Conservation (phyloP, 1,140 invertebrate genomes). For the Antheraea mylitta region DNA sequence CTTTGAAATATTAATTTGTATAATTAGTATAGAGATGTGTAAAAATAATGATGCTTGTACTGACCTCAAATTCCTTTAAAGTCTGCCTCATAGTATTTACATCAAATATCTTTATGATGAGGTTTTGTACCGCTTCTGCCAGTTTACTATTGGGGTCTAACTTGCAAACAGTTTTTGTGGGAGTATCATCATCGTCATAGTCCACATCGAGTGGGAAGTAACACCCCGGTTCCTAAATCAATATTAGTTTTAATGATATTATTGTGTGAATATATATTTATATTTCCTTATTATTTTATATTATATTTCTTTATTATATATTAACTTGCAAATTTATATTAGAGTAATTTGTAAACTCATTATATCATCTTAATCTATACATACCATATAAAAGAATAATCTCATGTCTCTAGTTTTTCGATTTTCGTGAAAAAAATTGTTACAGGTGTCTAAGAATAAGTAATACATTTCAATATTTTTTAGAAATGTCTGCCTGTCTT, state of each 20-base stretch:
- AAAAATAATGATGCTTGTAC: neutral
- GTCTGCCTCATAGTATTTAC: slow-evolving; percentile 94
- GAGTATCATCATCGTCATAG: slow-evolving; percentile 82
- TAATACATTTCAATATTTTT: too few relatives aligned
- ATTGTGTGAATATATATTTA: too few relatives aligned
- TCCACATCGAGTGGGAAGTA: slow-evolving; percentile 96
- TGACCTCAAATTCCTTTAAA: slow-evolving; percentile 95
- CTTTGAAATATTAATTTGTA: too few relatives aligned
- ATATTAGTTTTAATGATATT: too few relatives aligned
- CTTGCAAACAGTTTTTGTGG: slow-evolving; percentile 32
- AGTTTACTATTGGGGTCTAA: slow-evolving; percentile 84
- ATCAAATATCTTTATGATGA: slow-evolving; percentile 95
- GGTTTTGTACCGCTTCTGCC: slow-evolving; percentile 87
- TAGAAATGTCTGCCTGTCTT: too few relatives aligned
- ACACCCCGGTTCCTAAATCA: slow-evolving; percentile 80
- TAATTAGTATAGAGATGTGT: neutral
- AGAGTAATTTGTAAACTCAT: too few relatives aligned
- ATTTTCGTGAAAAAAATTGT: too few relatives aligned
- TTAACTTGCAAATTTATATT: too few relatives aligned
- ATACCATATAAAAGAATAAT: too few relatives aligned
- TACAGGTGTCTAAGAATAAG: too few relatives aligned
- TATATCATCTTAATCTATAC: too few relatives aligned
- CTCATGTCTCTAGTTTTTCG: too few relatives aligned
- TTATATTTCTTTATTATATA: neutral
- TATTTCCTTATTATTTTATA: neutral